A percentile compares a stretch with the other conserved stretches of the same genome.
Evolutionary conservation across 1,140 invertebrate genomes (phyloP).

Genomic region (Aphidius gifuensis): DNA sequence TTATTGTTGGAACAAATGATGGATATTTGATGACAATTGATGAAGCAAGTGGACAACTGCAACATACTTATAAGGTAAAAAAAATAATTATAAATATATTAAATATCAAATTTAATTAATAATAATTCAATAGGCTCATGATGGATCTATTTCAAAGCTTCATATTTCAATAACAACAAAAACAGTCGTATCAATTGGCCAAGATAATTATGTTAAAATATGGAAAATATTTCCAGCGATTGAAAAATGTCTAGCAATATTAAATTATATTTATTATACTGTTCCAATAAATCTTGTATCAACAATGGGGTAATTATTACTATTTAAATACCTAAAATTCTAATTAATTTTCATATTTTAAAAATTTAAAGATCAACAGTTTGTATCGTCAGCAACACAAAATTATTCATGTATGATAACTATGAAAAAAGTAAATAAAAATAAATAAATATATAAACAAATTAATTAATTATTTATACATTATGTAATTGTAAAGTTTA

Average conservation of each 20-base stretch:
- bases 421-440: conserved; percentile 25
- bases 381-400: conserved; percentile 28
- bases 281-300: conserved; percentile 24
- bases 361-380: conserved; percentile 23
- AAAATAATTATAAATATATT: neutral
- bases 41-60: conserved; percentile 28
- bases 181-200: conserved; percentile 27
- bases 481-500: neutral
- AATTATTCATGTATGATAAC: conserved; percentile 32
- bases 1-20: conserved; percentile 30
- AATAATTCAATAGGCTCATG: conserved; percentile 16
- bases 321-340: neutral
- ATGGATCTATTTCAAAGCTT: conserved; percentile 19
- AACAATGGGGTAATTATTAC: conserved; percentile 25
- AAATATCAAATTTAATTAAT: neutral
- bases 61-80: conserved; percentile 1
- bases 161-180: conserved; percentile 7
- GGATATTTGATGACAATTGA: conserved; percentile 30
- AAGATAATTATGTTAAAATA: conserved; percentile 31
- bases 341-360: neutral
- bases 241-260: conserved; percentile 18
- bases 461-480: neutral
- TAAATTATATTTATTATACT: conserved; percentile 27
- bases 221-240: conserved; percentile 32
- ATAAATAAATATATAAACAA: neutral